Evolutionary conservation across 2,113 vertebrate species (phyloP), one percentile per base, ranked within the genome.

Genomic region (Lichenostomus cassidix): DNA sequence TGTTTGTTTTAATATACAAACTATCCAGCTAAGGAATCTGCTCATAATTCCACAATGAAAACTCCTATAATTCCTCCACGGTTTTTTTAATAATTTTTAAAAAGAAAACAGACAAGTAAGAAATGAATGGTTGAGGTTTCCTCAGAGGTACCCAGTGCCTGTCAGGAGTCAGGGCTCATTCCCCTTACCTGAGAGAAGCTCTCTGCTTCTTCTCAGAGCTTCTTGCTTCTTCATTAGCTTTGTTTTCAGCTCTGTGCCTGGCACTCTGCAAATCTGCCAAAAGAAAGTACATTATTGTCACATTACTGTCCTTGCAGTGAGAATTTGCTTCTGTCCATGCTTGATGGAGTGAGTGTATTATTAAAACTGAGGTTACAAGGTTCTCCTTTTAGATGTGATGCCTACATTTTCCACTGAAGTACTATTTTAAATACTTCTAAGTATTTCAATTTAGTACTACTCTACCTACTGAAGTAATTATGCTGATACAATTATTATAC

Each of bases 131-230:
- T 5, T 52, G 59, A 82, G 15, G 31, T 73, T 82, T 87, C 8
- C 25, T 85, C 50, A 83, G 56, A 86, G 29, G 24, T 41, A 70
- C 6, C 4, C 33, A 28, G 60, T 23, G 37, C 41, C n/a, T 69
- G 33, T 19, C 41, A 78, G 27, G 42, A 87, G 56, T 6, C 46
- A 71, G 21, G 2, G 11, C 6, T 70, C 23, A 31, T 35, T n/a
- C 27, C 3, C 1, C 92, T 97, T 98, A 99, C 99, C 99, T 99
- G 92, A 99, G 98, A 28, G 98, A 98, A 37, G 98, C 98, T 47
- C 98, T 97, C 92, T 98, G 98, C 97, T 99, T 99, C 97, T 99
- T 99, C 94, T 99, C 99, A 86, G 98, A 98, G 96, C 96, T 98
- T 95, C 98, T 99, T 87, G 97, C 97, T 95, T 99, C 99, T 97